Percentiles rank a stretch among this genome's conserved stretches.
phyloP scores from a whole-genome alignment of 2,888 invertebrate species.

The Siphlonurus alternatus region DNA sequence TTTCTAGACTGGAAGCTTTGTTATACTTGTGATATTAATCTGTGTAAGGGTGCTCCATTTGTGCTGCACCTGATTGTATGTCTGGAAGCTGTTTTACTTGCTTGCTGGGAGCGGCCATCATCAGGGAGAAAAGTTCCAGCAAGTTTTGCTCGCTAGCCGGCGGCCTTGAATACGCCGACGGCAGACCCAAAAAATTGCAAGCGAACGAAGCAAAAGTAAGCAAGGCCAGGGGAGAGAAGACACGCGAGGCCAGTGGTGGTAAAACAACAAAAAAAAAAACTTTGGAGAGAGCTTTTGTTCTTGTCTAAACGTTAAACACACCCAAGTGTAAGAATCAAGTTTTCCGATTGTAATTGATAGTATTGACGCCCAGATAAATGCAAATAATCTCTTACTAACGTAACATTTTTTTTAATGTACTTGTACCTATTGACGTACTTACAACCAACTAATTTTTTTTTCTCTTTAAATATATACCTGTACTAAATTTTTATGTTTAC shows the following conservation, averaged over 20 bases:
- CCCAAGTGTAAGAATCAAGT: not conserved
- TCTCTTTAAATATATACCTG: too few species aligned
- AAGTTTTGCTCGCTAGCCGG: too few species aligned
- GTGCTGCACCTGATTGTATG: too few species aligned
- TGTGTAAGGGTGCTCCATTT: too few species aligned
- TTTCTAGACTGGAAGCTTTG: too few species aligned
- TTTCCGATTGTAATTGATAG: not conserved
- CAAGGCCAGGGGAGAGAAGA: not conserved
- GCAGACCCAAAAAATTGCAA: not conserved
- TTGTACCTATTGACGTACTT: too few species aligned
- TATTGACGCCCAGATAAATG: not conserved
- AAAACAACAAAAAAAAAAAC: not conserved
- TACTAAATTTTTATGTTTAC: too few species aligned
- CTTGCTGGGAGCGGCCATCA: not conserved
- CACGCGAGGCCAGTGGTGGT: not conserved
- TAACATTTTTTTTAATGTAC: too few species aligned
- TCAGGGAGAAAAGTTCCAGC: not conserved
- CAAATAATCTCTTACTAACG: too few species aligned
- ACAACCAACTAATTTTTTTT: too few species aligned
- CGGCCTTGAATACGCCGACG: not conserved
- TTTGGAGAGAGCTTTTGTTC: not conserved
- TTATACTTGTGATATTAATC: too few species aligned
- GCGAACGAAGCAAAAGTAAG: not conserved
- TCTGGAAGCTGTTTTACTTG: too few species aligned
- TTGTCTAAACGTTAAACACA: not conserved